Base-by-base conservation (phyloP, 53 echinoderm and acorn worm genomes). In the Arbacia lixula region DNA sequence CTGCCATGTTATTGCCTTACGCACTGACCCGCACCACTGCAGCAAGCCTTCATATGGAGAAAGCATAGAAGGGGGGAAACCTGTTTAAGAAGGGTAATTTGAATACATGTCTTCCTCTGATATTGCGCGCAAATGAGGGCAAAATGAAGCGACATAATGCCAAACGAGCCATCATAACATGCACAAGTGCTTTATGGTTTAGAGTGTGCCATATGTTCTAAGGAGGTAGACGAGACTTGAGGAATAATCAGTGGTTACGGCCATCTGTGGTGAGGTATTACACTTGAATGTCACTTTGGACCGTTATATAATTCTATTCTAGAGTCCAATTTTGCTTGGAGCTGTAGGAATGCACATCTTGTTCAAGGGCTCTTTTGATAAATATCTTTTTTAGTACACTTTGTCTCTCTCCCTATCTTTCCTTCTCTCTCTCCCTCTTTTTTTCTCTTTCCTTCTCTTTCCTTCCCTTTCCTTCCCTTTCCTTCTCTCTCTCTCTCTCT, bases 1-100 rank as follows among this genome's bases (percentile, higher is more conserved):
- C 14, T 8, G 29, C 28, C 27, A 42, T 69, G 69, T 69, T 69
- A 69, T 69, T 69, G 46, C 69, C 43, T 69, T 69, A 21, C 69
- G 46, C 69, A 69, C 41, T 69, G 69, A 69, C 69, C 69, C 69
- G 26, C 5, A 69, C 43, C 69, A 43, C 69, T 43, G 40, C 41
- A 69, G 43, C 28, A 66, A 27, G n/a, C 69, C 43, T 69, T 43
- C 42, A 69, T 41, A 69, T 69, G 69, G 69, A 40, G 43, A 42
- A 42, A 27, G 69, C 69, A 42, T 40, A 43, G 20, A 42, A 28
- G 0, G 14, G 43, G 69, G 14, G 46, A n/a, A n/a, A 69, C 69
- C 43, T 69, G 69, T 69, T 69, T 43, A 40, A 69, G 12, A 12
- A 21, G 17, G 20, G 43, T 3, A 42, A 42, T 42, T 69, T 69